Conservation (phyloP, 1,140 invertebrate species). For the Apis mellifera region Amel_HAv3.1 CM009938.2:8631001-8631500, state of each 20-base stretch:
- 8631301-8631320: conserved; percentile 95
- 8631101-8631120: conserved; percentile 97
- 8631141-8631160: conserved; percentile 98
- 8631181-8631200: conserved; percentile 98
- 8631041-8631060: background rate
- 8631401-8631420: background rate
- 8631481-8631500: background rate
- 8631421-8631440: background rate
- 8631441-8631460: background rate
- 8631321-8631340: conserved; percentile 98
- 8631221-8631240: conserved; percentile 95
- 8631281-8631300: conserved; percentile 98
- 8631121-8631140: conserved; percentile 92
- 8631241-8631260: conserved; percentile 98
- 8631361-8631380: conserved; percentile 97
- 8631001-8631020: conserved; percentile 69
- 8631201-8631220: conserved; percentile 99
- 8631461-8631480: background rate
- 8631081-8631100: conserved; percentile 95
- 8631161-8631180: conserved; percentile 98
- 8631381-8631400: conserved; percentile 83
- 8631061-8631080: conserved; percentile 74
- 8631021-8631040: background rate
- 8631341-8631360: conserved; percentile 95
- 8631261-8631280: conserved; percentile 97